Conservation (phyloP, 2,888 invertebrate genomes). For the Xanthorhoe spadicearia region DNA sequence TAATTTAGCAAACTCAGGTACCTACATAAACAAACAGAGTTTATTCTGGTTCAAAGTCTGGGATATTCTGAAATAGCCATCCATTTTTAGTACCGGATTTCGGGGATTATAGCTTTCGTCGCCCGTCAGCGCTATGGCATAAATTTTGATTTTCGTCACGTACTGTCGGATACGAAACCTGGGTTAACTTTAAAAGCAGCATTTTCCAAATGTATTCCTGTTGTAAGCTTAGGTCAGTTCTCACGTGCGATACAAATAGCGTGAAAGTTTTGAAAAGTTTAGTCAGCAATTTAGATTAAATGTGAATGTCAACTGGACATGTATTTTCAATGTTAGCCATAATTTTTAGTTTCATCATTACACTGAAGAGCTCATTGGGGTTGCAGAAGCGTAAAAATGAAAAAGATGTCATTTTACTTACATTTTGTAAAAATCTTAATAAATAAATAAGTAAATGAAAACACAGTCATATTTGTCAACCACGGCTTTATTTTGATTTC, state of each 20-base stretch:
- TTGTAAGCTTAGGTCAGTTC: conserved; percentile 29
- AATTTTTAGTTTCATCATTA: too few species aligned
- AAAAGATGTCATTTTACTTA: too few species aligned
- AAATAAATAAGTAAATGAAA: too few species aligned
- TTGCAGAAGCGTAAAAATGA: too few species aligned
- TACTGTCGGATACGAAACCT: conserved; percentile 45
- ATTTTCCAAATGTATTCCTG: conserved; percentile 44
- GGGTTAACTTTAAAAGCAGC: conserved; percentile 44
- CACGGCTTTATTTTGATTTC: too few species aligned
- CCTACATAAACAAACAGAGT: conserved; percentile 24
- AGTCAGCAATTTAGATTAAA: too few species aligned
- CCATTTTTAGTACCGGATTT: conserved; percentile 43
- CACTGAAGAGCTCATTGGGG: too few species aligned
- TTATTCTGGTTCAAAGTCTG: conserved; percentile 35
- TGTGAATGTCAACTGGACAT: too few species aligned
- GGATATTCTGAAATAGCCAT: conserved; percentile 41
- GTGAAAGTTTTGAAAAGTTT: too few species aligned
- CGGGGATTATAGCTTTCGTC: conserved; percentile 41
- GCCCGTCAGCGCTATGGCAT: conserved; percentile 43
- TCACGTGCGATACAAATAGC: conserved; percentile 8
- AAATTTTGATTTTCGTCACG: conserved; percentile 49
- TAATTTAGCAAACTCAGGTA: conserved; percentile 14
- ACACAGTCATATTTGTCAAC: too few species aligned
- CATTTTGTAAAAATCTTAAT: too few species aligned
- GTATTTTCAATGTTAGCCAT: too few species aligned